A percentile compares a stretch with the other conserved stretches of the same genome.
Evolutionary conservation across 2,888 invertebrate genomes (phyloP).

Genomic region (Lacanobia wlatinum): DNA sequence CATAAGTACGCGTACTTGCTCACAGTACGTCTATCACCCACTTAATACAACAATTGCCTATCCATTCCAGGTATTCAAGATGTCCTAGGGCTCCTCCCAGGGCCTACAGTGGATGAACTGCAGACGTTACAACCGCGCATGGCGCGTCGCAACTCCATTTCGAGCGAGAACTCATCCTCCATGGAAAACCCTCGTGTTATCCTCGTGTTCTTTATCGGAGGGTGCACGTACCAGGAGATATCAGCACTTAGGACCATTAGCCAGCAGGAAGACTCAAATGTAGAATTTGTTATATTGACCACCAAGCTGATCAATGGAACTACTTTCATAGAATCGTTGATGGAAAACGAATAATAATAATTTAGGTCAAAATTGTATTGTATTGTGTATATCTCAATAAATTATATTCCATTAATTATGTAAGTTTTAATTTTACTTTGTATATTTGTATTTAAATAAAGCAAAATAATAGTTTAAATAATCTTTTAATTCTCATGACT

Average conservation of each 20-base stretch:
- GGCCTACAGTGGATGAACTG: constrained; percentile 93
- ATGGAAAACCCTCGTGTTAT: constrained; percentile 93
- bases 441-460: constrained; percentile 66
- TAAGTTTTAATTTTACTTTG: constrained; percentile 34
- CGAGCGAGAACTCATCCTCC: constrained; percentile 90
- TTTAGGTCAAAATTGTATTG: background rate
- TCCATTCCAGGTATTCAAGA: constrained; percentile 93
- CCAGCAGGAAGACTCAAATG: constrained; percentile 95
- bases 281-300: constrained; percentile 97
- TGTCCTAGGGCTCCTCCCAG: constrained; percentile 95
- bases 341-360: constrained; percentile 86
- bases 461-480: constrained; percentile 69
- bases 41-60: background rate
- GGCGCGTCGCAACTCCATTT: constrained; percentile 90
- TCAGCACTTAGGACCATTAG: constrained; percentile 94
- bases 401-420: constrained; percentile 26
- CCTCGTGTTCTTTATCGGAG: constrained; percentile 98
- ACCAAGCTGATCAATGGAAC: constrained; percentile 98
- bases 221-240: constrained; percentile 98
- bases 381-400: constrained; percentile 16
- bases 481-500: constrained; percentile 73
- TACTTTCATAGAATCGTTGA: constrained; percentile 94
- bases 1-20: too few species aligned
- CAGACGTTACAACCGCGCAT: constrained; percentile 91
- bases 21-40: too few species aligned